Evolutionary conservation across 92 coral and sea anemone genomes (phyloP).

Genomic region (Epizoanthus stellaris): DNA sequence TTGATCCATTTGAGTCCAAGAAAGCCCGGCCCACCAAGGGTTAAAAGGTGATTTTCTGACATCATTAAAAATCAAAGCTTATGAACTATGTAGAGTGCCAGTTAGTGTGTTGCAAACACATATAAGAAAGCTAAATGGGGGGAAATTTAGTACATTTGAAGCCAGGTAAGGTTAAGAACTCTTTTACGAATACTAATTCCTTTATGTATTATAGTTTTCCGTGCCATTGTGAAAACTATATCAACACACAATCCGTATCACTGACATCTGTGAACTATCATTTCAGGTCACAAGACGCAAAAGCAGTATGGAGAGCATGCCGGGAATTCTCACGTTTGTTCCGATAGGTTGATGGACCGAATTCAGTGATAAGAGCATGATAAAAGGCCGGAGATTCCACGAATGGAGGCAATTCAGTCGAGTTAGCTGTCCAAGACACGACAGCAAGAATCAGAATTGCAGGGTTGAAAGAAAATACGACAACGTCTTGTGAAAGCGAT

Average conservation of each 20-base stretch:
- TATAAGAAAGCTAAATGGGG: too few relatives aligned
- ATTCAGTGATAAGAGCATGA: too few relatives aligned
- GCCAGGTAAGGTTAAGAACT: too few relatives aligned
- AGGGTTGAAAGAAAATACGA: neutral
- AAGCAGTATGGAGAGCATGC: slow-evolving; percentile 82
- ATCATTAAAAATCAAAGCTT: too few relatives aligned
- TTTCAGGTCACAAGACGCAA: slow-evolving; percentile 75
- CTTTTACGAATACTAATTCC: neutral
- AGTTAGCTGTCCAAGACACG: neutral
- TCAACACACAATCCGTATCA: neutral
- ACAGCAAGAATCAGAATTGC: neutral
- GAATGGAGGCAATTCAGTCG: neutral
- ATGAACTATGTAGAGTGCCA: too few relatives aligned
- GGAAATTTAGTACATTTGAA: too few relatives aligned
- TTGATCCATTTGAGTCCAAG: too few relatives aligned
- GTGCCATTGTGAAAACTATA: neutral
- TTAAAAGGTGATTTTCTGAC: too few relatives aligned
- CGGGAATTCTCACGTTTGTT: slow-evolving; percentile 88
- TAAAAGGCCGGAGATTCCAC: too few relatives aligned
- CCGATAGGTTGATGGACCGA: slow-evolving; percentile 49
- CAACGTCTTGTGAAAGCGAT: too few relatives aligned
- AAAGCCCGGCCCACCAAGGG: too few relatives aligned
- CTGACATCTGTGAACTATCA: neutral
- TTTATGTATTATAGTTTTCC: neutral
- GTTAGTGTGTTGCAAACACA: too few relatives aligned